Evolutionary conservation across 2,113 vertebrate genomes (phyloP), one percentile per base, ranked within the genome.

Genomic region (Solenodon paradoxus): DNA sequence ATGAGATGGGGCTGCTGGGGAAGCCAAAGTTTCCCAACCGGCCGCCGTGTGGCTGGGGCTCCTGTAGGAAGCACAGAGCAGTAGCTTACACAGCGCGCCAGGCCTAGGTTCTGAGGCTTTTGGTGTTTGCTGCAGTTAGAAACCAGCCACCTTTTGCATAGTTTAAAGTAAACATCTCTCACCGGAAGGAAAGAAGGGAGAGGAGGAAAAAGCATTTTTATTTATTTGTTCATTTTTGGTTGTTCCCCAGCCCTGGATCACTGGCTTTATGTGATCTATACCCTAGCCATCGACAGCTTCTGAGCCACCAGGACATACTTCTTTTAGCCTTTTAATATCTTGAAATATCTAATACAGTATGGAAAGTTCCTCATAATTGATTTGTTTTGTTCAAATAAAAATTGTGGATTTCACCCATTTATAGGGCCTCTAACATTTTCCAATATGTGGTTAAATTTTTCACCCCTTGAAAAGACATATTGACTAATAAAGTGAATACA

Each of bases 381-480:
- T 55, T 83, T 84, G 26, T 28, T 89, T 53, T 47, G 6, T 74
- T 86, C 26, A 78, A 59, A 45, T 2, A 82, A 47, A 82, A 90
- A 78, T 61, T 80, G 20, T 77, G 6, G 16, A 2, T 91, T 30
- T 69, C 20, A 69, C 15, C 9, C 2, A 57, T 30, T 72, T 61
- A n/a, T 38, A n/a, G n/a, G n/a, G n/a, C 42, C 59, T 40, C 92
- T 86, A 59, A 77, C 15, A 61, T 80, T 85, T 93, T 84, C 86
- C 40, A 78, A 40, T 16, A 51, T 7, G 35, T 80, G 61, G 42
- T 63, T 47, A 69, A 79, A 57, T 42, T 5, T 19, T 93, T 78
- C 69, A 88, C 35, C 20, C n/a, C 55, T 59, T 88, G 26, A n/a
- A 85, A 66, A 78, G 26, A 13, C 5, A 35, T n/a, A 42, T 13